Evolutionary conservation across 2,888 invertebrate genomes (phyloP), one percentile per base, ranked within the genome.

Genomic region (Aporophyla lueneburgensis): DNA sequence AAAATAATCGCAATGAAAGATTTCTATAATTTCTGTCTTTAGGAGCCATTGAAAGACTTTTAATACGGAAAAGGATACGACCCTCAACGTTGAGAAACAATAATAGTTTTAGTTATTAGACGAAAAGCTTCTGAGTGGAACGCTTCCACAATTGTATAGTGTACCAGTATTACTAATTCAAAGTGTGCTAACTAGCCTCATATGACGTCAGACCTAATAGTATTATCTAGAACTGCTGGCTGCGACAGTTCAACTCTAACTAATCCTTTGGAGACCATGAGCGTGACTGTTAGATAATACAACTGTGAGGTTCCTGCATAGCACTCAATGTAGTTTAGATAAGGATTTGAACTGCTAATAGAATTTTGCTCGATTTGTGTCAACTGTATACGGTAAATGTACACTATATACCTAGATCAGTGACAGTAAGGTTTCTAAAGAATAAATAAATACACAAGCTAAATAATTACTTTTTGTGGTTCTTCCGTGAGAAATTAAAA

Each of bases 201-300:
- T 56, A 59, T 51, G 49, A 54, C 59, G 27, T 80, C 49, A 53
- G 59, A 49, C 24, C 46, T 80, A 80, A 80, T 63, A 58, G 24
- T 12, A 40, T 84, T 80, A 80, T 43, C 62, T 49, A 58, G 84
- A 62, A 73, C 68, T 68, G 14, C 43, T 56, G 56, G 43, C 73
- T 53, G n/a, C 56, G 68, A 84, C 84, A 84, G 80, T 84, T 84
- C 40, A 68, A 84, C 74, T 72, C 67, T 54, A 83, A 78, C 65
- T 71, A 80, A 81, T 63, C 80, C 84, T 83, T 79, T 54, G 67
- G 84, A 83, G 80, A 80, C 80, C 19, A 16, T 10, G 54, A 14
- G 56, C 80, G 84, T 80, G 80, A 58, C 80, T 80, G 63, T 51
- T 24, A 24, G 51, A 53, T 58, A 27, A 24, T 12, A 43, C 27